Conservation (phyloP, 2,888 invertebrate species). For the Acanthococcus lagerstroemiae region DNA sequence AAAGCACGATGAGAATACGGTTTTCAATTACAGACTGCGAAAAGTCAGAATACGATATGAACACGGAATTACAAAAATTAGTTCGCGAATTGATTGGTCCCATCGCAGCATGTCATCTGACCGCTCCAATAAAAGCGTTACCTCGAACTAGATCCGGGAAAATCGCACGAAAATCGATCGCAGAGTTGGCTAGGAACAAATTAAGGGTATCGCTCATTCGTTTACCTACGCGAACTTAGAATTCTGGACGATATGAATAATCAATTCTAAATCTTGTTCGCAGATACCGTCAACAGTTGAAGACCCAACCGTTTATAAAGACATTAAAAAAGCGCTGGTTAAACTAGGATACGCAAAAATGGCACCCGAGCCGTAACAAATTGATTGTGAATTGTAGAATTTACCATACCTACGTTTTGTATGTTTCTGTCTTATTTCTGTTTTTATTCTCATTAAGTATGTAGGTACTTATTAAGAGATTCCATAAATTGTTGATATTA, state of each 20-base stretch:
- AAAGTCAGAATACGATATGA: constrained; percentile 48
- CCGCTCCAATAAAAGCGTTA: constrained; percentile 64
- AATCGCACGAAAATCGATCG: constrained; percentile 70
- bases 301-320: constrained; percentile 68
- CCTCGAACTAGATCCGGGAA: constrained; percentile 83
- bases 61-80: constrained; percentile 48
- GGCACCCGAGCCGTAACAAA: constrained; percentile 34
- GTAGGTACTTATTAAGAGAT: too few species aligned
- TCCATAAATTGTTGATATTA: too few species aligned
- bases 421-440: too few species aligned
- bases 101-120: constrained; percentile 76
- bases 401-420: too few species aligned
- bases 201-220: constrained; percentile 56
- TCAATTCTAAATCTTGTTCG: constrained; percentile 36
- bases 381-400: too few species aligned
- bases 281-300: constrained; percentile 76
- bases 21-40: constrained; percentile 43
- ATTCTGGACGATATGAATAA: not conserved
- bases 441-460: too few species aligned
- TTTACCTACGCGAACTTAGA: too few species aligned
- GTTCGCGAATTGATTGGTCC: constrained; percentile 66
- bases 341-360: constrained; percentile 57
- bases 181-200: constrained; percentile 73
- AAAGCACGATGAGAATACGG: not conserved
- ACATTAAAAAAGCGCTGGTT: constrained; percentile 64